Evolutionary conservation across 2,113 vertebrate genomes (phyloP), one percentile per base, ranked within the genome.

Genomic region (Alosa alosa): DNA sequence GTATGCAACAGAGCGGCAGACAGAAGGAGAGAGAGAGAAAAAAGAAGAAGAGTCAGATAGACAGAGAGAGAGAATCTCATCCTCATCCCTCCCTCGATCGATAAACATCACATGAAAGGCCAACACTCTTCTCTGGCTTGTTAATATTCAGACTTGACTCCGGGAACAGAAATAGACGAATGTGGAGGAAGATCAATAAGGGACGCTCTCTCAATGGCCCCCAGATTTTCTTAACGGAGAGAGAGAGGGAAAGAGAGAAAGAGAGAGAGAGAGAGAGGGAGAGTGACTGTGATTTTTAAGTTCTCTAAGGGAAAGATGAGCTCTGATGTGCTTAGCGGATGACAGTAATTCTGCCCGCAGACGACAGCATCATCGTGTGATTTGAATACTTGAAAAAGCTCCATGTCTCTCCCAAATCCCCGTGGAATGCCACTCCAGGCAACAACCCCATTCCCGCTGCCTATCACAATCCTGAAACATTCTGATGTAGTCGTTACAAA

Each of bases 91-190:
- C 57, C 46, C 82, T 50, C 45, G 46, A 85, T 85, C 86, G 82
- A 83, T 83, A 75, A 82, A 82, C 81, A 85, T 84, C 25, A 64
- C 81, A 83, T 55, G 81, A 87, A 82, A 85, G 47, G 22, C 44
- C 55, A 41, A 68, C 49, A 36, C 45, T 82, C 22, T 57, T 81
- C 83, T 78, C 39, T 47, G 64, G 78, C 64, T 78, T 36, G 82
- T 83, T 31, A 57, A 75, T 83, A 47, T 87, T 87, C 57, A 46
- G 55, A 10, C 10, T 75, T 75, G 81, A 31, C 50, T 81, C 18
- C 4, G 52, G 46, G 11, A 82, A 47, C 81, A 83, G 86, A 41
- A 57, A 31, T 82, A 82, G 36, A 50, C 17, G 18, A 52, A 18
- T 78, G 72, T 39, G 64, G 64, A 78, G 36, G 31, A 49, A 50